Evolutionary conservation across 2,113 vertebrate species (phyloP).

Genomic region (Pituophis catenifer): DNA sequence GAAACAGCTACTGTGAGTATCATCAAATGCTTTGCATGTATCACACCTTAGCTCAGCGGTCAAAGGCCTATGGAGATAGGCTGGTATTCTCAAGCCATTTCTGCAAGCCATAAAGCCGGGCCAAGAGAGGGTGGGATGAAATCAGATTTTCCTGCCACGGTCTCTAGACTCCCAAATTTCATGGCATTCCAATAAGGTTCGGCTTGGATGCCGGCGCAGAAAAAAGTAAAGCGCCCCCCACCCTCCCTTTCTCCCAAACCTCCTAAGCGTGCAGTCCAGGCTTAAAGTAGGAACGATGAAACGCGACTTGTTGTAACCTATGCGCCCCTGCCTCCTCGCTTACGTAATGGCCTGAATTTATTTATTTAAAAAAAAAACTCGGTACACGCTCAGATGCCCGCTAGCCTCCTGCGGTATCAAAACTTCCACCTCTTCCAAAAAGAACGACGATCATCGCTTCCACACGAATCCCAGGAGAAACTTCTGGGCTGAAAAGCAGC

Average conservation of each 20-base stretch:
- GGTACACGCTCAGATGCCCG: neutral
- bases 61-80: neutral
- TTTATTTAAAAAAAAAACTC: neutral
- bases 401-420: neutral
- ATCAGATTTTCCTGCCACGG: neutral
- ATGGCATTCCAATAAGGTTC: neutral
- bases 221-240: neutral
- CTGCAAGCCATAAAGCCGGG: neutral
- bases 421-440: neutral
- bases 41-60: neutral
- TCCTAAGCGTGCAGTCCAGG: neutral
- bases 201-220: neutral
- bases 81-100: neutral
- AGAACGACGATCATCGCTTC: neutral
- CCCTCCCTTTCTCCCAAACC: neutral
- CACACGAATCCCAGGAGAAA: neutral
- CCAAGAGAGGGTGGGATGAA: neutral
- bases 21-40: neutral
- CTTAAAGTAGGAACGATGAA: neutral
- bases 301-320: neutral
- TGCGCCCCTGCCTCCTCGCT: neutral
- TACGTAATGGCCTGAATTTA: neutral
- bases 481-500: neutral
- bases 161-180: neutral
- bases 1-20: neutral